A percentile compares a stretch with the other conserved stretches of the same genome.
phyloP scores from a whole-genome alignment of 2,888 invertebrate species.

The Harpagoxenus sublaevis region DNA sequence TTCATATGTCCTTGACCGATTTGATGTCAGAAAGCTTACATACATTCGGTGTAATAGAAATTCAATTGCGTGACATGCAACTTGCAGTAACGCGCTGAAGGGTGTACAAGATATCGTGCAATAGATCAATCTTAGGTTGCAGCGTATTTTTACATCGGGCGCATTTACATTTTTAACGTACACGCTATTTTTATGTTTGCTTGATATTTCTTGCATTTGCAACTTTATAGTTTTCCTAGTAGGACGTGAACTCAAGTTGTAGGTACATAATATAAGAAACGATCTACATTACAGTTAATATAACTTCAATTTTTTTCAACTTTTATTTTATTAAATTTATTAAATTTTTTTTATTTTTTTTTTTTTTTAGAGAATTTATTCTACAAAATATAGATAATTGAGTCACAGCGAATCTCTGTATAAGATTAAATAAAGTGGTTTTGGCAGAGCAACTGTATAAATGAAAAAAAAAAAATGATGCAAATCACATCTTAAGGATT shows the following conservation, averaged over 20 bases:
- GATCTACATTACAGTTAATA: slow-evolving; percentile 31
- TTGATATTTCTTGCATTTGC: slow-evolving; percentile 48
- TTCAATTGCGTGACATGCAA: slow-evolving; percentile 36
- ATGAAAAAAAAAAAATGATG: neutral
- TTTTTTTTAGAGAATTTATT: neutral
- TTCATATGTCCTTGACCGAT: slow-evolving; percentile 51
- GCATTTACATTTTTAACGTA: slow-evolving; percentile 52
- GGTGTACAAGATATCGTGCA: slow-evolving; percentile 48
- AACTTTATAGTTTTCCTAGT: slow-evolving; percentile 29
- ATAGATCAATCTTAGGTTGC: slow-evolving; percentile 49
- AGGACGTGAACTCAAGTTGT: slow-evolving; percentile 11
- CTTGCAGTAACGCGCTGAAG: slow-evolving; percentile 44
- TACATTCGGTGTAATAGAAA: slow-evolving; percentile 34
- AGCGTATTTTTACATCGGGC: slow-evolving; percentile 39
- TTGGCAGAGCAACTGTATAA: neutral
- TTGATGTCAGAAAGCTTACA: slow-evolving; percentile 41
- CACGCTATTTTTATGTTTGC: slow-evolving; percentile 56
- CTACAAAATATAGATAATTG: neutral
- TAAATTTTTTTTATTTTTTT: neutral
- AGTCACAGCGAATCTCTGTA: neutral
- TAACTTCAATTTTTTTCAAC: neutral
- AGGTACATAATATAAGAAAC: neutral
- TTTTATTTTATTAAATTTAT: neutral
- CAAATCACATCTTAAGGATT: slow-evolving; percentile 3
- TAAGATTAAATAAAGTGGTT: neutral